A percentile compares a stretch with the other conserved stretches of the same genome.
phyloP scores from a whole-genome alignment of 2,888 invertebrate genomes.

The Macaria notata region DNA sequence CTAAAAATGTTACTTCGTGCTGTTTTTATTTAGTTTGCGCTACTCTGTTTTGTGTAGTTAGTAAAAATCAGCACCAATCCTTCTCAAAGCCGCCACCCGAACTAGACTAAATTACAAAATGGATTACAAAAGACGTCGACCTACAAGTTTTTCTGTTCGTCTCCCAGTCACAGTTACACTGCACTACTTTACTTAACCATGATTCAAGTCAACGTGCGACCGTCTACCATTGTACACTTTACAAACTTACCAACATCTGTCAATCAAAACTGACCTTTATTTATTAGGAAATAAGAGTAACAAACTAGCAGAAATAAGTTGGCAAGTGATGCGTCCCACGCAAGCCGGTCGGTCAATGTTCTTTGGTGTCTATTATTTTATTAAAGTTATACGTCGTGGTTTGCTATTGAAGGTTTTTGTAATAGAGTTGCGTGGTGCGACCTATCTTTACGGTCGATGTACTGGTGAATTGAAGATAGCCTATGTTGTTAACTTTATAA shows the following conservation, averaged over 20 bases:
- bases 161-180: conserved; percentile 61
- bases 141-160: conserved; percentile 23
- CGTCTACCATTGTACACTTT: conserved; percentile 57
- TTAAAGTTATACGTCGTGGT: conserved; percentile 11
- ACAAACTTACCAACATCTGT: conserved; percentile 30
- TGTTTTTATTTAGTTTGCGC: not conserved
- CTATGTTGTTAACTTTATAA: not conserved
- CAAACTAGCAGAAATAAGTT: conserved; percentile 6
- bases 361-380: conserved; percentile 27
- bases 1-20: not conserved
- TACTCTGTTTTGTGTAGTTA: no score
- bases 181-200: conserved; percentile 67
- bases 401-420: conserved; percentile 15
- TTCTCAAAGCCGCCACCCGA: conserved; percentile 1
- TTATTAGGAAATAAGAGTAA: conserved; percentile 32
- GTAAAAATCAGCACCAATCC: no score
- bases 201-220: conserved; percentile 59
- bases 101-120: conserved; percentile 18
- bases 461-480: conserved; percentile 1
- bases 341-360: conserved; percentile 56
- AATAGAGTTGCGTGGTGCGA: conserved; percentile 14
- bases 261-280: conserved; percentile 39
- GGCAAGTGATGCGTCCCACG: conserved; percentile 45
- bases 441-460: conserved; percentile 16
- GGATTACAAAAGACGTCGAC: conserved; percentile 31